Evolutionary conservation across 2,113 vertebrate species (phyloP).

Genomic region (Esox niger): DNA sequence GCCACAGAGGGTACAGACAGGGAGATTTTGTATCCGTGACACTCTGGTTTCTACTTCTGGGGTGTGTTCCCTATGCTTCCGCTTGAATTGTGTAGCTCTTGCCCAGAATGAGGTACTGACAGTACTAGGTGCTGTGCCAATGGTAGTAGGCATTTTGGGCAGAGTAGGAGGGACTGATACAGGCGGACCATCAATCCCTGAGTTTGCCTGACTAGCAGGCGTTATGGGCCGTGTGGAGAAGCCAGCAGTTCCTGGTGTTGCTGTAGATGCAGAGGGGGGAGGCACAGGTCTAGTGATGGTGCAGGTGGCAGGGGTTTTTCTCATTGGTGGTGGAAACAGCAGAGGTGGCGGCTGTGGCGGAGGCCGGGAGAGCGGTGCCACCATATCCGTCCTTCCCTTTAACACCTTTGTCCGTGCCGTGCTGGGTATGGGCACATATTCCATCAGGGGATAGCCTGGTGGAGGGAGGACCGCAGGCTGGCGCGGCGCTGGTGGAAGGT

Average conservation of each 20-base stretch:
- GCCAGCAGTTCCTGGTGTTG: not conserved
- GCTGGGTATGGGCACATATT: conserved; percentile 18
- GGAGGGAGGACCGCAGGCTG: conserved; percentile 18
- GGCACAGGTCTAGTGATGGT: conserved; percentile 10
- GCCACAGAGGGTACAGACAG: conserved; percentile 13
- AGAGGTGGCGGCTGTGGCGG: conserved; percentile 1
- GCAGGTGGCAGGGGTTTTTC: not conserved
- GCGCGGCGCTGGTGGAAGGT: conserved; percentile 16
- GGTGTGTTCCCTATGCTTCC: not conserved
- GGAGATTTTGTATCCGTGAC: not conserved
- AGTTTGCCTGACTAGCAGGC: not conserved
- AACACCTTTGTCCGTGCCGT: conserved; percentile 19
- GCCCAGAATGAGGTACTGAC: conserved; percentile 10
- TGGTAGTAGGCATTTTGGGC: not conserved
- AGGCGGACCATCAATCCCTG: not conserved
- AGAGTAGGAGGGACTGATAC: conserved; percentile 4
- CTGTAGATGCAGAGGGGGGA: conserved; percentile 7
- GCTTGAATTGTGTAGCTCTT: conserved; percentile 3
- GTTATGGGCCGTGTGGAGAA: conserved; percentile 5
- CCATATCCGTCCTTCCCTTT: too few species aligned
- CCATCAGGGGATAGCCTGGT: conserved; percentile 11
- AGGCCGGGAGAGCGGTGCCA: too few species aligned
- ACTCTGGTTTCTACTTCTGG: conserved; percentile 13
- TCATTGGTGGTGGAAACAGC: not conserved
- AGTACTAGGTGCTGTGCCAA: not conserved